phyloP scores from a whole-genome alignment of 2,113 vertebrate species.

The Tamias sibiricus region DNA sequence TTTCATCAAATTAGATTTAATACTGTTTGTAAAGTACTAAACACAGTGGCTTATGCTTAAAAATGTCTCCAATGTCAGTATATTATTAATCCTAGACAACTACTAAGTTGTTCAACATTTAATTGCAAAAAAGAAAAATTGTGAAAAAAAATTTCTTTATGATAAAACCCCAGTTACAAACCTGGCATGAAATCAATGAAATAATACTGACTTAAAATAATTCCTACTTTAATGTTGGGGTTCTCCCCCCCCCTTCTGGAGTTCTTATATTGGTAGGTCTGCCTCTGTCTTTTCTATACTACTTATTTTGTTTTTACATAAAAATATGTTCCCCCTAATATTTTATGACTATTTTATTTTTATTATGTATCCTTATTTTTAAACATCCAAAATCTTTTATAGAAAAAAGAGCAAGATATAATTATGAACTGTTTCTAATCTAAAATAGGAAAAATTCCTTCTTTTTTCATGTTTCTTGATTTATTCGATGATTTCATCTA shows the following conservation, averaged over 20 bases:
- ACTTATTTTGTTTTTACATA: background rate
- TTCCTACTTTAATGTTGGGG: background rate
- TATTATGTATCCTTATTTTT: background rate
- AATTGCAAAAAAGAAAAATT: conserved; percentile 8
- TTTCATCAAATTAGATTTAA: conserved; percentile 43
- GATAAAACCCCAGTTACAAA: background rate
- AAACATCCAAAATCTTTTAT: conserved; percentile 41
- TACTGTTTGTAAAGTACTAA: background rate
- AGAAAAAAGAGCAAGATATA: background rate
- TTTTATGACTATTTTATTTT: conserved; percentile 18
- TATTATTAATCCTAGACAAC: background rate
- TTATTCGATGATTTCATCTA: conserved; percentile 26
- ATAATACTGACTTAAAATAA: background rate
- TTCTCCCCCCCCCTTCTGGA: background rate
- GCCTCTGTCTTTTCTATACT: background rate
- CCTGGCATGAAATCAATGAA: conserved; percentile 1
- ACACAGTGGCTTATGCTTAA: background rate
- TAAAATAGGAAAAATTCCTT: conserved; percentile 44
- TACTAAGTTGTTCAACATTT: background rate
- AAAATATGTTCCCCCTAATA: background rate
- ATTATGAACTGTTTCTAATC: conserved; percentile 38
- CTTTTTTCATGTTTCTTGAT: conserved; percentile 2
- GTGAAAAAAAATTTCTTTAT: background rate
- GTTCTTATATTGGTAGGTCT: background rate
- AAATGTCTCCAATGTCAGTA: background rate